Base-by-base conservation (phyloP, 2,113 vertebrate genomes). In the Rhinolophus ferrumequinum region DNA sequence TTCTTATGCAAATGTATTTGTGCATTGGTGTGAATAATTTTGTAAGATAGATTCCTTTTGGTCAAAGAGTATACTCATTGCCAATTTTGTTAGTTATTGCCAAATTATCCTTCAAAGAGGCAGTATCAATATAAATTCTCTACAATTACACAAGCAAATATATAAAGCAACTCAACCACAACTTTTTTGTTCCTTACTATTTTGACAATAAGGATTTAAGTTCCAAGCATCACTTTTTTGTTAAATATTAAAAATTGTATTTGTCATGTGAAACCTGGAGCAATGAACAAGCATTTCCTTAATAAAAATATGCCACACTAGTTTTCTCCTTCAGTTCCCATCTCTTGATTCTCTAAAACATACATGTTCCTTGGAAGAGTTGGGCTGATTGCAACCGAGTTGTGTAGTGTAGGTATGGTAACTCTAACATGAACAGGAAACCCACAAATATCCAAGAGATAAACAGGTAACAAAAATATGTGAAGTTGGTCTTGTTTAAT, bases 191-290 rank as follows among this genome's bases (percentile, higher is more conserved):
- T 82, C 41, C 28, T 56, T 79, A 41, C 3, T 62, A n/a, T 56
- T 87, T 89, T 47, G 16, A 87, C 18, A 87, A 18, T 80, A 72
- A 56, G 10, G 6, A 83, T 56, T 90, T 87, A 95, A 47, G 8
- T 50, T n/a, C 33, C 14, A 94, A 54, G 14, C 12, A 35, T 21
- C 79, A 50, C 13, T 77, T 80, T 72, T 90, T 47, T 47, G 80
- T 86, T 76, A 95, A 88, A 33, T 66, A 35, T 54, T 88, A 60
- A 2, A 83, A 56, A 94, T 73, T 35, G 26, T 33, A 24, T 69
- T 28, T 77, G 26, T 12, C 70, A 11, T 50, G 28, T 87, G 33
- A 90, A 90, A 83, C 69, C 21, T 50, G 6, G 16, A 67, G 24
- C 35, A 86, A 94, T 50, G 8, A 70, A 58, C 30, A 70, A 90